Evolutionary conservation across 2,113 vertebrate species (phyloP).

Genomic region (Menura novaehollandiae): DNA sequence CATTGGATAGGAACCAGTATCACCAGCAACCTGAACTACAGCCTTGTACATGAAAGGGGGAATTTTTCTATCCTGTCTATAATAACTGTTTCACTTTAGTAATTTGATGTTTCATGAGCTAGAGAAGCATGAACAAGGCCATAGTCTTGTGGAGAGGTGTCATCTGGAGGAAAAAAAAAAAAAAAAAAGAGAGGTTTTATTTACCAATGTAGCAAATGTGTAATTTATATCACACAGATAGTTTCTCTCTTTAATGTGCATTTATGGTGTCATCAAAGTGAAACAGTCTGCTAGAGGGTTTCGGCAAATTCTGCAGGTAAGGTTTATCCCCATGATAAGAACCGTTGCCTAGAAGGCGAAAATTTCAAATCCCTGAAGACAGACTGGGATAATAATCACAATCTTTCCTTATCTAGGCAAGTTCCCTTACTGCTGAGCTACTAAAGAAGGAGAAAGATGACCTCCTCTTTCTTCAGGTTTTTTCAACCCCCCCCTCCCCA

Average conservation of each 20-base stretch:
- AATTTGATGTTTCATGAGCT: not conserved
- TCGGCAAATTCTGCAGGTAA: not conserved
- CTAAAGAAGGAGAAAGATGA: not conserved
- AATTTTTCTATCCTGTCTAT: not conserved
- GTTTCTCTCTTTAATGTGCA: not conserved
- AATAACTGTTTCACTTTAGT: not conserved
- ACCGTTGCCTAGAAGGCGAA: not conserved
- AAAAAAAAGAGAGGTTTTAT: not conserved
- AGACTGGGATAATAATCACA: not conserved
- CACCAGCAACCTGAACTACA: not conserved
- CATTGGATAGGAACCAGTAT: not conserved
- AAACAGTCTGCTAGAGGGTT: not conserved
- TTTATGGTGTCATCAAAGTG: not conserved
- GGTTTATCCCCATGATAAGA: not conserved
- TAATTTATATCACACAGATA: not conserved
- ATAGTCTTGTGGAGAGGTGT: not conserved
- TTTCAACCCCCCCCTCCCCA: fast-evolving
- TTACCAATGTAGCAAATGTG: not conserved
- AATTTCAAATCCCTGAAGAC: not conserved
- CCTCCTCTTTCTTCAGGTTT: not conserved
- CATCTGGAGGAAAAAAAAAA: too few relatives aligned
- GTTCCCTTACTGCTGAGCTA: not conserved
- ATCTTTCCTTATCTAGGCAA: not conserved
- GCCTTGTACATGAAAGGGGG: not conserved
- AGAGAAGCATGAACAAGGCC: not conserved